These are phyloP conservation scores for Tachuris rubrigastra DNA, from an alignment of 2,113 vertebrate species.

Conservation along the genomic window DNA sequence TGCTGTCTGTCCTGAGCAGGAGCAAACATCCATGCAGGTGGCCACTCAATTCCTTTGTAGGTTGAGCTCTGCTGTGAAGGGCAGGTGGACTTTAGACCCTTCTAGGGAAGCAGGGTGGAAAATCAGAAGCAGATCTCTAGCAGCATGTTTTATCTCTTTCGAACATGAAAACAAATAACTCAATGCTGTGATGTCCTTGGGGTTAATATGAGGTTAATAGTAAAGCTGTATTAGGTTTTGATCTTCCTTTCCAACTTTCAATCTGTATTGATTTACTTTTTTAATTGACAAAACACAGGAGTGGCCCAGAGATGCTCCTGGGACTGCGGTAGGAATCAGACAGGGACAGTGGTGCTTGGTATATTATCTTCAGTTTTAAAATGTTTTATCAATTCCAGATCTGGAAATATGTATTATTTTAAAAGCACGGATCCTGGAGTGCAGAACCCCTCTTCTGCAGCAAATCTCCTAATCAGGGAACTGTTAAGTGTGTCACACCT, in stretches of 20 bases:
- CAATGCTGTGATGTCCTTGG: not conserved
- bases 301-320: not conserved
- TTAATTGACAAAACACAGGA: not conserved
- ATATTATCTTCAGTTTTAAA: not conserved
- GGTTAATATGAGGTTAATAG: not conserved
- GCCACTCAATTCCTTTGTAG: not conserved
- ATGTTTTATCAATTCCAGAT: not conserved
- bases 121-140: not conserved
- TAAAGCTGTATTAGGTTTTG: not conserved
- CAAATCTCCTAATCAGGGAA: not conserved
- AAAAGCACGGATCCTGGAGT: not conserved
- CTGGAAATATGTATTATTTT: not conserved
- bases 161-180: not conserved
- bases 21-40: not conserved
- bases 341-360: not conserved
- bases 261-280: not conserved
- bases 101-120: not conserved
- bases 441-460: not conserved
- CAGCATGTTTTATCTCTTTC: not conserved
- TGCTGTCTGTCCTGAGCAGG: not conserved
- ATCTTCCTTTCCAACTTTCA: not conserved
- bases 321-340: not conserved
- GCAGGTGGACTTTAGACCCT: not conserved
- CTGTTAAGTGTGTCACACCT: not conserved
- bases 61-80: not conserved